Base-by-base conservation (phyloP, 2,113 vertebrate genomes). In the Mellivora capensis region DNA sequence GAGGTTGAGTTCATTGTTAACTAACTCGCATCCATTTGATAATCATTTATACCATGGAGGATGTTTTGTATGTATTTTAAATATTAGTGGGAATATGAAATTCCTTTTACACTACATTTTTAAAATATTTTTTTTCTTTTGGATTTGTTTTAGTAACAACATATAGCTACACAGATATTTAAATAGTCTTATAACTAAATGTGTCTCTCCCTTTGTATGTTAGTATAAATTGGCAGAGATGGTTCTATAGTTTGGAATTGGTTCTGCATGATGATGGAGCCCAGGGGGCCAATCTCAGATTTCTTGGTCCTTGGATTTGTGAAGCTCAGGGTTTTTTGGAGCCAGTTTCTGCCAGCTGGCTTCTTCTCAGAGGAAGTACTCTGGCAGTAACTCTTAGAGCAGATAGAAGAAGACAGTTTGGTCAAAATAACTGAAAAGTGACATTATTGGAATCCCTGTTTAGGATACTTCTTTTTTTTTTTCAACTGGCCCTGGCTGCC, bases 301-400 rank as follows among this genome's bases (percentile, higher is more conserved):
- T 42, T 91, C 85, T 80, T 39, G 72, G 42, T 95, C 29, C 23
- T 79, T 17, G 34, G 37, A 67, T 86, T 93, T 88, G 57, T 83
- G 54, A 88, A 86, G 54, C 67, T 95, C 88, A 86, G 95, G 61
- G 94, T 77, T 93, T 94, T 94, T 87, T 25, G 27, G 31, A 84
- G 25, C n/a, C 29, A 2, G 31, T 82, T 31, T 89, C 44, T 90
- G 85, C 47, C 93, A 93, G 61, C 79, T 94, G 72, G 23, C 77
- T 54, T 67, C 44, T 62, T 92, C 90, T 96, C 72, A 59, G 10
- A 93, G 85, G 81, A 83, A 20, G 6, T 29, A 13, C 18, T 7
- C 10, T 57, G 88, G 54, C 67, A 94, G 54, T 54, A 52, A 47
- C 49, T 83, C 44, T 71, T 85, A 21, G 39, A 29, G 25, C 39